Base-by-base conservation (phyloP, 2,797 vertebrate genomes). In the Lepilemur ruficaudatus region DNA sequence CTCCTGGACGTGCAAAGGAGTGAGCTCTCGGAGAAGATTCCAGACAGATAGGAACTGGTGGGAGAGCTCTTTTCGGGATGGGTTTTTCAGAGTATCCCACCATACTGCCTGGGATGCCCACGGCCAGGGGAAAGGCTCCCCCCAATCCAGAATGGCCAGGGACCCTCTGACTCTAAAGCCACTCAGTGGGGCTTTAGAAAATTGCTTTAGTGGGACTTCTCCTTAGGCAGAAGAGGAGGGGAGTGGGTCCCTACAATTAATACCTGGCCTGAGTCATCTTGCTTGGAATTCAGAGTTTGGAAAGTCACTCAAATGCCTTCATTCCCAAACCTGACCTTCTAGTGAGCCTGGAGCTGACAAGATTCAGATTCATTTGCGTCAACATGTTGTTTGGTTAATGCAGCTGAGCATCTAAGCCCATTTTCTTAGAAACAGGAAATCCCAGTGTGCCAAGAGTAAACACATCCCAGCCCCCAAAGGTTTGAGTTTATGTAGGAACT, bases 341-440 rank as follows among this genome's bases (percentile, higher is more conserved):
- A 87, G 89, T 86, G 81, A 97, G 32, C 55, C 85, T 32, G 70
- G 89, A 80, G 43, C 84, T 59, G 79, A 63, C 50, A 70, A 88
- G 83, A 92, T 97, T 94, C 94, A 87, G 96, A 94, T 92, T 76
- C 92, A 86, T 94, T 91, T 96, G 88, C 43, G 86, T 96, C 96
- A 96, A 93, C 78, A 86, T 89, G 91, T 94, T 97, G 96, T 97
- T 96, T 97, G 94, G 96, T 97, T 97, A 94, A 95, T 85, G 87
- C 81, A 93, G 96, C 92, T 93, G 91, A 97, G 96, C 87, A 96
- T 96, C 89, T 84, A 96, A 97, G 81, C 91, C 93, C 96, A 88
- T 96, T 97, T 98, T 98, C 97, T 97, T 98, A 98, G 98, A 97
- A 98, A 97, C 97, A 97, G 98, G 96, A 98, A 98, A 98, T 97